A percentile compares a stretch with the other conserved stretches of the same genome.
phyloP scores from a whole-genome alignment of 2,888 invertebrate genomes.

The Bedellia somnulentella region DNA sequence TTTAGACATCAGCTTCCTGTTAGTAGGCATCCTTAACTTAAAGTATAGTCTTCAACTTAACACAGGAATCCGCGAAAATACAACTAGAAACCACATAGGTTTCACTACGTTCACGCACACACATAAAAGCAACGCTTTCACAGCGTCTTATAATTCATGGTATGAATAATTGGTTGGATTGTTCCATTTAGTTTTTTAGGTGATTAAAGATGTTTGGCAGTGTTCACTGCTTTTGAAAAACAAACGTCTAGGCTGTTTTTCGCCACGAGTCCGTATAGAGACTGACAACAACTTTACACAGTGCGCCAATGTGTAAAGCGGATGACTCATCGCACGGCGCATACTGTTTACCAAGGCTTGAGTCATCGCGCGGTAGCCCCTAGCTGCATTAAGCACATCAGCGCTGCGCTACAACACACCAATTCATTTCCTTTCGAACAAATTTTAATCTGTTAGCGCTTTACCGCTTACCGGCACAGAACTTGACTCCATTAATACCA shows the following conservation, averaged over 20 bases:
- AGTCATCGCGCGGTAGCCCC: constrained; percentile 45
- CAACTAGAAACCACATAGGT: constrained; percentile 27
- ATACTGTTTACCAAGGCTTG: constrained; percentile 60
- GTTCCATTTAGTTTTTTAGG: too few relatives aligned
- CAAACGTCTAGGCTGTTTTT: constrained; percentile 43
- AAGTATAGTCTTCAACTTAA: constrained; percentile 5
- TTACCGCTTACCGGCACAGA: constrained; percentile 26
- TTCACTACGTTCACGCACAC: constrained; percentile 54
- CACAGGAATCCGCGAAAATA: constrained; percentile 45
- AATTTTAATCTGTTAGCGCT: constrained; percentile 43
- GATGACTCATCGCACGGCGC: constrained; percentile 63
- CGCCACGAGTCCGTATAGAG: constrained; percentile 54
- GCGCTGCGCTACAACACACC: constrained; percentile 47
- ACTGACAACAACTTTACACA: constrained; percentile 61
- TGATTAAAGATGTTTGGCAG: constrained; percentile 49
- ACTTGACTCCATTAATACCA: constrained; percentile 57
- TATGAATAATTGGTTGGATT: too few relatives aligned
- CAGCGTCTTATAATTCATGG: too few relatives aligned
- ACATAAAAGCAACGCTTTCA: constrained; percentile 47
- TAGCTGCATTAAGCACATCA: constrained; percentile 12
- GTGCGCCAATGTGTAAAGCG: constrained; percentile 62
- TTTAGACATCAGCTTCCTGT: constrained; percentile 47
- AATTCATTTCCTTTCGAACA: too few relatives aligned
- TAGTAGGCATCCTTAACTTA: constrained; percentile 33
- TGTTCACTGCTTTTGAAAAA: constrained; percentile 44